Evolutionary conservation across 2,113 vertebrate species (phyloP).

Genomic region (Scomber japonicus): DNA sequence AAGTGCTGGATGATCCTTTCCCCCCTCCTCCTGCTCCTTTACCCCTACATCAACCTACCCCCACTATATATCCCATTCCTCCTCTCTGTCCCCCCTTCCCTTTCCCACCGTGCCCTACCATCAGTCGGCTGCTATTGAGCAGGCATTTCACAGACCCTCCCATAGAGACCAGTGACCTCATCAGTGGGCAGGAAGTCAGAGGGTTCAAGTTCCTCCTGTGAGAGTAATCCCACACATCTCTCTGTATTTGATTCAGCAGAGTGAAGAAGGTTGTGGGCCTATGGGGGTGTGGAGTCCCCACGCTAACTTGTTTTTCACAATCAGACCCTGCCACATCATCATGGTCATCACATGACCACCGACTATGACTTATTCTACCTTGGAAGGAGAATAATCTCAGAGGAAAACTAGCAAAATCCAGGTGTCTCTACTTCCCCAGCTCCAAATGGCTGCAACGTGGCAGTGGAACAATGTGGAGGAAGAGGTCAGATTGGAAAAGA

Average conservation of each 20-base stretch:
- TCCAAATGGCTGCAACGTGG: conserved; percentile 50
- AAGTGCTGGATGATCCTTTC: conserved; percentile 27
- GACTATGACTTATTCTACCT: conserved; percentile 3
- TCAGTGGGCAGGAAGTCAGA: conserved; percentile 85
- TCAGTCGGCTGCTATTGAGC: conserved; percentile 74
- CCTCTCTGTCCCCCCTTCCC: conserved; percentile 36
- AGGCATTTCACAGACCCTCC: conserved; percentile 84
- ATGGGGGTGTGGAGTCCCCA: conserved; percentile 69
- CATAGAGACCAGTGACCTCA: conserved; percentile 86
- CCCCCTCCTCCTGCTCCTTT: conserved; percentile 13
- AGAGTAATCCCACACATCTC: conserved; percentile 85
- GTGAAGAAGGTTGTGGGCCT: conserved; percentile 40
- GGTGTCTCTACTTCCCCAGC: conserved; percentile 67
- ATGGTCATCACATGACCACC: conserved; percentile 43
- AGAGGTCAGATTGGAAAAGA: conserved; percentile 58
- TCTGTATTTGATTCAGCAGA: conserved; percentile 67
- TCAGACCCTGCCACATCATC: conserved; percentile 71
- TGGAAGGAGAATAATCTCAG: conserved; percentile 42
- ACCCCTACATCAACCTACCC: conserved; percentile 52
- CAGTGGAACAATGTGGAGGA: conserved; percentile 77
- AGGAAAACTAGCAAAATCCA: conserved; percentile 59
- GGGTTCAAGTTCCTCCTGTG: conserved; percentile 84
- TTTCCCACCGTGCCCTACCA: conserved; percentile 43
- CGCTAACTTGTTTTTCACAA: conserved; percentile 68
- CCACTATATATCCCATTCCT: conserved; percentile 31